These are phyloP conservation scores for Cryptocheilus praepositus DNA, from an alignment of 2,888 invertebrate genomes.

Conservation along the genomic window DNA sequence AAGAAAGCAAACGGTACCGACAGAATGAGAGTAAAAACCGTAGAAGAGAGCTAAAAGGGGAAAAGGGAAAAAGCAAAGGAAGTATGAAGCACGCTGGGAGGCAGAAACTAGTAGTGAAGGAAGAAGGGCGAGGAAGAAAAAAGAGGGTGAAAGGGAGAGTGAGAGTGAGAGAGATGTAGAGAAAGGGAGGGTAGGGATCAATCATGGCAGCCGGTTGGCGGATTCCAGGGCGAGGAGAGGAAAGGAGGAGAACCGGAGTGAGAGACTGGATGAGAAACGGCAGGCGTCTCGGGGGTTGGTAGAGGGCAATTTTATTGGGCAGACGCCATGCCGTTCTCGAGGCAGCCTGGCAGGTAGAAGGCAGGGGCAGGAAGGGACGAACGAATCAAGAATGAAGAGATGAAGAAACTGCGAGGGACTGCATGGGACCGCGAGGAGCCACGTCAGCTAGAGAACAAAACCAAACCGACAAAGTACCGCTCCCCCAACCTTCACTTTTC, in stretches of 20 bases:
- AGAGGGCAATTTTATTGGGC: slow-evolving; percentile 44
- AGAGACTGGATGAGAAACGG: slow-evolving; percentile 24
- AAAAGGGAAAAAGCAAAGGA: background rate
- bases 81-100: background rate
- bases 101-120: background rate
- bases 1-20: background rate
- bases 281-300: slow-evolving; percentile 29
- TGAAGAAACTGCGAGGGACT: slow-evolving; percentile 41
- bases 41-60: background rate
- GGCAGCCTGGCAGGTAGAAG: slow-evolving; percentile 22
- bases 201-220: slow-evolving; percentile 39
- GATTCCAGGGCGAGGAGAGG: slow-evolving; percentile 23
- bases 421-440: slow-evolving; percentile 15
- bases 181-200: slow-evolving; percentile 30
- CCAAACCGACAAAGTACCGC: slow-evolving; percentile 51
- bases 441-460: slow-evolving; percentile 37
- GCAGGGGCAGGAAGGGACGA: slow-evolving; percentile 45
- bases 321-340: slow-evolving; percentile 32
- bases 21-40: background rate
- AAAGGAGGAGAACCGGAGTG: slow-evolving; percentile 19
- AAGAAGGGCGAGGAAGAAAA: slow-evolving; percentile 22
- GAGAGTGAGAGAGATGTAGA: slow-evolving; percentile 23
- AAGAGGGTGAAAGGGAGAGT: slow-evolving; percentile 34
- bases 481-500: slow-evolving; percentile 25
- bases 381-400: slow-evolving; percentile 58